Conservation (phyloP, 2,113 vertebrate genomes). For the Mormyrus iriodes region DNA sequence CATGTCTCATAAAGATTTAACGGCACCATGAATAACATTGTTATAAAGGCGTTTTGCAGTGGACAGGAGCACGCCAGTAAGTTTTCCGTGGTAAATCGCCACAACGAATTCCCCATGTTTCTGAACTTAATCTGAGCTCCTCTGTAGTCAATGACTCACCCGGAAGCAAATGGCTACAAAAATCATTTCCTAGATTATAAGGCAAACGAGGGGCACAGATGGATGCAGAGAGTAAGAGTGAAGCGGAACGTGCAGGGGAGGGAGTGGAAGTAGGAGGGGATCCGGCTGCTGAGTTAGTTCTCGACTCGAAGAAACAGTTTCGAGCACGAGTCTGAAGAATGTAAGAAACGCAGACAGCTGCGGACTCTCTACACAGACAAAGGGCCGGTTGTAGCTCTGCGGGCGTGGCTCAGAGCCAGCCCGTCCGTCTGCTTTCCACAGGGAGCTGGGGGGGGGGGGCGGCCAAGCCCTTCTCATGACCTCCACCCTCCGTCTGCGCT, state of each 20-base stretch:
- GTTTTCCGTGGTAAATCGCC: background rate
- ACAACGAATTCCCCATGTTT: background rate
- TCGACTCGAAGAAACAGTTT: background rate
- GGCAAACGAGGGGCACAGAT: slow-evolving; percentile 4
- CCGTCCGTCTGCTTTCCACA: slow-evolving; percentile 4
- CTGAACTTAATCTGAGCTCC: background rate
- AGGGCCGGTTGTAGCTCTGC: slow-evolving; percentile 26
- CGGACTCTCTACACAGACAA: slow-evolving; percentile 16
- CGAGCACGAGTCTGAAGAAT: background rate
- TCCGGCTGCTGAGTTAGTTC: background rate
- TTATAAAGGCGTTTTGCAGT: background rate
- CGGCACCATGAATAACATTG: background rate
- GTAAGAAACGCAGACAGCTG: slow-evolving; percentile 18
- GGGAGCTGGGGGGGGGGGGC: slow-evolving; percentile 26
- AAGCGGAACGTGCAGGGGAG: background rate
- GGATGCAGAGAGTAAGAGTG: background rate
- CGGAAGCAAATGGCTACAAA: background rate
- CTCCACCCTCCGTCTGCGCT: background rate
- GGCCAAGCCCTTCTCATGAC: slow-evolving; percentile 4
- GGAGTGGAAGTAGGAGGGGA: background rate
- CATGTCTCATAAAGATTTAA: background rate
- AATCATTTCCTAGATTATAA: background rate
- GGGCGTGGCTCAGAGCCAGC: slow-evolving; percentile 30
- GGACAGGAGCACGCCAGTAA: background rate
- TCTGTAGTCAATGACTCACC: background rate